phyloP scores from a whole-genome alignment of 2,888 invertebrate genomes.

The Dryococelus australis region DNA sequence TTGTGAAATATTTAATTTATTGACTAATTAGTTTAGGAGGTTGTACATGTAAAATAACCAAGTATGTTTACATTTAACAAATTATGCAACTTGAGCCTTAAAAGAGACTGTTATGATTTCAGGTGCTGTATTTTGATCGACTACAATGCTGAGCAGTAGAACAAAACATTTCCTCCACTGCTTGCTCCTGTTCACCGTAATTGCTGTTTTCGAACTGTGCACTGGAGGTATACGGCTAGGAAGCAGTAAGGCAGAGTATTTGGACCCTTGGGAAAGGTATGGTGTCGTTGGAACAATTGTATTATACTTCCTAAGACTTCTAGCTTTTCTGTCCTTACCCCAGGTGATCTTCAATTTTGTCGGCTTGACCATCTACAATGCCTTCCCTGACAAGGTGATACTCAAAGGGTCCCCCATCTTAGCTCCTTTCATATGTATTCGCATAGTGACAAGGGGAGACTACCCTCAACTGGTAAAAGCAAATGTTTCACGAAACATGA shows the following conservation, averaged over 20 bases:
- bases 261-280: slow-evolving; percentile 85
- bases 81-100: too few relatives aligned
- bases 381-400: slow-evolving; percentile 90
- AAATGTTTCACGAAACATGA: slow-evolving; percentile 87
- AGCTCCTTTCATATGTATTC: slow-evolving; percentile 93
- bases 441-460: slow-evolving; percentile 94
- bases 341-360: slow-evolving; percentile 89
- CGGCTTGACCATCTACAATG: slow-evolving; percentile 89
- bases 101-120: background rate
- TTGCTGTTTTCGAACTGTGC: slow-evolving; percentile 75
- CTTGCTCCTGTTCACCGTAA: slow-evolving; percentile 74
- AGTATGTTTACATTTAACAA: too few relatives aligned
- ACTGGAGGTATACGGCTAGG: slow-evolving; percentile 65
- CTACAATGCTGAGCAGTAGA: slow-evolving; percentile 60
- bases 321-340: slow-evolving; percentile 86
- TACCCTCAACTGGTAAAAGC: slow-evolving; percentile 88
- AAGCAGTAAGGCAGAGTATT: slow-evolving; percentile 63
- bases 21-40: too few relatives aligned
- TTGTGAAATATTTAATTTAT: too few relatives aligned
- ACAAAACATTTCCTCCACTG: slow-evolving; percentile 85
- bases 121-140: background rate
- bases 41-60: too few relatives aligned
- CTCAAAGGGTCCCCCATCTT: slow-evolving; percentile 89
- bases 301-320: slow-evolving; percentile 78
- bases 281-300: slow-evolving; percentile 76